Base-by-base conservation (phyloP, 2,888 invertebrate genomes). In the Zaprionus lineosus region DNA sequence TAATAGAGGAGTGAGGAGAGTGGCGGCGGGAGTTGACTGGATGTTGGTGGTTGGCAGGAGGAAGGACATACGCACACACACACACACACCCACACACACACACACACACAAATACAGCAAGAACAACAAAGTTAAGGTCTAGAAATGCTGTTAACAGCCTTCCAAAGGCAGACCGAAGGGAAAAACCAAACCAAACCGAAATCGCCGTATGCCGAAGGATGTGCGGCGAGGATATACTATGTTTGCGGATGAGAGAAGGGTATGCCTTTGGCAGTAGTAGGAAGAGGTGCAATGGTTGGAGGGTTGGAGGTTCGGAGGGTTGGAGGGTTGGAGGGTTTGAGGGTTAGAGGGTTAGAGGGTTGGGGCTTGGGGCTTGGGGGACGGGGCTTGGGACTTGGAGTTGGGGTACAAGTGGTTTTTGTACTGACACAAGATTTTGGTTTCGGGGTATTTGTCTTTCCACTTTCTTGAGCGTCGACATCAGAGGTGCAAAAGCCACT, bases 131-230 rank as follows among this genome's bases (percentile, higher is more conserved):
- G 39, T 19, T 19, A 18, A 47, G 40, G 31, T 56, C 44, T 43
- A 52, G 72, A 70, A 74, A 75, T 71, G 69, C 78, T 82, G 77
- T 82, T 78, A 82, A 51, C 46, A 55, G 62, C 15, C 19, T 26
- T 43, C 44, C 31, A 14, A 31, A 8, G n/a, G 37, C 16, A 11
- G 40, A 37, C 16, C 18, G 24, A n/a, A n/a, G n/a, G 15, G 8
- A 29, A 11, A 15, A 14, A 14, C 40, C 29, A 41, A 28, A 19
- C 36, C 15, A 24, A n/a, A 50, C 48, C 36, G 29, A 50, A 48
- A 43, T 41, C 50, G 15, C 26, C 15, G 36, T 58, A 11, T 18
- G 24, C 41, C 24, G n/a, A 24, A 47, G 29, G 39, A 28, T 39
- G 37, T 9, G 19, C 4, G 1, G n/a, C 6, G 9, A n/a, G n/a